A percentile compares a stretch with the other conserved stretches of the same genome.
Evolutionary conservation across 1,140 invertebrate genomes (phyloP).

Genomic region (Drosophila ercepeae): DNA sequence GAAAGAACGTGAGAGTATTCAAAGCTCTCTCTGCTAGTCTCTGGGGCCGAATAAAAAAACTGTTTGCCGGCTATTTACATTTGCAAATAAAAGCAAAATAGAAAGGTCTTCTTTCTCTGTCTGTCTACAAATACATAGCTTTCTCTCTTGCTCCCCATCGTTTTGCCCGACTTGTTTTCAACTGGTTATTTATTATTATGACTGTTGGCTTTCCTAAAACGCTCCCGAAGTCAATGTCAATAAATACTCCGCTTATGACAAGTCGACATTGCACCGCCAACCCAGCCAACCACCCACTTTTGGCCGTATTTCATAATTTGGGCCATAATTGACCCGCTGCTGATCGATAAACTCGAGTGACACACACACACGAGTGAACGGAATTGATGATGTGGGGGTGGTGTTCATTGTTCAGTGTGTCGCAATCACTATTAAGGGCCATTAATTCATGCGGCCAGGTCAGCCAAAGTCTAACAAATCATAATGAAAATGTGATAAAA

Average conservation of each 20-base stretch:
- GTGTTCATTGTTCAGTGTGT: constrained; percentile 31
- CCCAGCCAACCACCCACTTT: not conserved
- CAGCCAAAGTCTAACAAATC: constrained; percentile 32
- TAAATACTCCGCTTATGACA: constrained; percentile 75
- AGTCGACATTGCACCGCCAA: not conserved
- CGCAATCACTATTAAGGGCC: constrained; percentile 33
- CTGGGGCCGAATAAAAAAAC: constrained; percentile 27
- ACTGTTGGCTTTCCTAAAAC: constrained; percentile 14
- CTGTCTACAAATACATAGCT: not conserved
- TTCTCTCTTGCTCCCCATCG: not conserved
- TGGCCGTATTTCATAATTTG: constrained; percentile 43
- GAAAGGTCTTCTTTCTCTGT: constrained; percentile 4
- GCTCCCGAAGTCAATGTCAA: constrained; percentile 36
- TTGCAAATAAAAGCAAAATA: constrained; percentile 17
- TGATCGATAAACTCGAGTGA: constrained; percentile 49
- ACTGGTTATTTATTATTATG: constrained; percentile 53
- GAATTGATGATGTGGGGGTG: constrained; percentile 54
- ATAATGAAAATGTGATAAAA: constrained; percentile 10
- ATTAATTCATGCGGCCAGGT: constrained; percentile 20
- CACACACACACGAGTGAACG: constrained; percentile 16
- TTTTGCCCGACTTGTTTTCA: not conserved
- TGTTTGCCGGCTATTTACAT: constrained; percentile 49
- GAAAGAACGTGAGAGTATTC: constrained; percentile 10
- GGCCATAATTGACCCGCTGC: constrained; percentile 51
- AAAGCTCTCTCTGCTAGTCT: constrained; percentile 14